A percentile compares a stretch with the other conserved stretches of the same genome.
These are phyloP conservation scores for Macheiramphus alcinus DNA, from an alignment of 2,113 vertebrate genomes.

Conservation along the genomic window DNA sequence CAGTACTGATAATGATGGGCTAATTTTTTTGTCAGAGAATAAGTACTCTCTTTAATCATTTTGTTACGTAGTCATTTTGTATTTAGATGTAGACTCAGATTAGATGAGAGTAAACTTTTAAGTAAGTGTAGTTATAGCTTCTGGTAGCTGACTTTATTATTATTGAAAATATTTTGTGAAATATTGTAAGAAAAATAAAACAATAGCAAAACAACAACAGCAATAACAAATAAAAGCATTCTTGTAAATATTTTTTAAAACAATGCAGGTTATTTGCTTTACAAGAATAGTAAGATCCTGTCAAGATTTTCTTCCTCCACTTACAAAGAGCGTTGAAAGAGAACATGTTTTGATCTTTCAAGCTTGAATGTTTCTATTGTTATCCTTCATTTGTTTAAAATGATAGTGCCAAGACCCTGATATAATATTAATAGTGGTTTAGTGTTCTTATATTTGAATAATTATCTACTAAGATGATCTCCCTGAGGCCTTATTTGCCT, in stretches of 20 bases:
- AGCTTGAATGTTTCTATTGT: background rate
- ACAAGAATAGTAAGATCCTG: background rate
- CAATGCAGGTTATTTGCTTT: background rate
- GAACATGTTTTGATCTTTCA: background rate
- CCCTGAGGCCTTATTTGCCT: background rate
- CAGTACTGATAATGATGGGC: background rate
- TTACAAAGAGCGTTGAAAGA: background rate
- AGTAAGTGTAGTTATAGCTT: background rate
- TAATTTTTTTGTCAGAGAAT: background rate
- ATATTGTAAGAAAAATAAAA: background rate
- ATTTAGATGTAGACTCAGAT: background rate
- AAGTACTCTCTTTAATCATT: background rate
- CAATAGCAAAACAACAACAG: background rate
- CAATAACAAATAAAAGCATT: background rate
- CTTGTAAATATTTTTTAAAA: background rate
- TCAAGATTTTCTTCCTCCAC: background rate
- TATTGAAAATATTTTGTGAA: background rate
- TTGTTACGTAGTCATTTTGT: background rate
- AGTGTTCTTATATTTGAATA: background rate
- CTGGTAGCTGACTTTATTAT: background rate
- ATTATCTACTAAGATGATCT: background rate
- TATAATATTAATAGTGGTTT: background rate
- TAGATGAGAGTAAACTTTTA: background rate
- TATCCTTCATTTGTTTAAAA: background rate
- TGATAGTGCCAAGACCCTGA: background rate